These are phyloP conservation scores for Brachionichthys hirsutus DNA, from an alignment of 2,113 vertebrate species.

Conservation along the genomic window DNA sequence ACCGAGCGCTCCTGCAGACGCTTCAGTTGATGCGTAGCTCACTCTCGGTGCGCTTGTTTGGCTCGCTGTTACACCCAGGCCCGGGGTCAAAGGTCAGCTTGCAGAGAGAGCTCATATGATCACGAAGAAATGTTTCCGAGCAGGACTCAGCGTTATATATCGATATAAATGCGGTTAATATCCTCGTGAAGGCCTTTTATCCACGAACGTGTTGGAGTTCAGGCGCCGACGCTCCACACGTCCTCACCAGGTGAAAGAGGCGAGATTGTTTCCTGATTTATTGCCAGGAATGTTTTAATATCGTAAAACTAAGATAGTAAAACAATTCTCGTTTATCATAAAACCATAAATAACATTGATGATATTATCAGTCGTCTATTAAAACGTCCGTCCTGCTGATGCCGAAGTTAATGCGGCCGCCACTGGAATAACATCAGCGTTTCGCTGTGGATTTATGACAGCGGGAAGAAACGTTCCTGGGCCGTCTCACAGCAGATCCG, in stretches of 20 bases:
- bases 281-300: too few relatives aligned
- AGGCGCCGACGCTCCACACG: too few relatives aligned
- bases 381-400: conserved; percentile 18
- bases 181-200: too few relatives aligned
- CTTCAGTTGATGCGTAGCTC: conserved; percentile 35
- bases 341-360: background rate
- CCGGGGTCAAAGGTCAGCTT: conserved; percentile 46
- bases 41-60: conserved; percentile 17
- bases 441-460: conserved; percentile 43
- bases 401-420: conserved; percentile 7
- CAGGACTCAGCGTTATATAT: too few relatives aligned
- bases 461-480: conserved; percentile 7
- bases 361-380: conserved; percentile 29
- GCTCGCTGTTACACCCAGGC: conserved; percentile 26
- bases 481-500: conserved; percentile 36
- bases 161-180: too few relatives aligned
- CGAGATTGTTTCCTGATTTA: too few relatives aligned
- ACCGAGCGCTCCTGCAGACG: conserved; percentile 14
- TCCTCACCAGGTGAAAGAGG: too few relatives aligned
- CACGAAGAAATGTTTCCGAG: conserved; percentile 1
- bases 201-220: too few relatives aligned
- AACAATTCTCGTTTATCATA: too few relatives aligned
- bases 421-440: conserved; percentile 8
- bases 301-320: too few relatives aligned
- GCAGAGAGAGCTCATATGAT: background rate